Conservation (phyloP, 2,797 vertebrate genomes). For the Acipenser oxyrinchus region DNA sequence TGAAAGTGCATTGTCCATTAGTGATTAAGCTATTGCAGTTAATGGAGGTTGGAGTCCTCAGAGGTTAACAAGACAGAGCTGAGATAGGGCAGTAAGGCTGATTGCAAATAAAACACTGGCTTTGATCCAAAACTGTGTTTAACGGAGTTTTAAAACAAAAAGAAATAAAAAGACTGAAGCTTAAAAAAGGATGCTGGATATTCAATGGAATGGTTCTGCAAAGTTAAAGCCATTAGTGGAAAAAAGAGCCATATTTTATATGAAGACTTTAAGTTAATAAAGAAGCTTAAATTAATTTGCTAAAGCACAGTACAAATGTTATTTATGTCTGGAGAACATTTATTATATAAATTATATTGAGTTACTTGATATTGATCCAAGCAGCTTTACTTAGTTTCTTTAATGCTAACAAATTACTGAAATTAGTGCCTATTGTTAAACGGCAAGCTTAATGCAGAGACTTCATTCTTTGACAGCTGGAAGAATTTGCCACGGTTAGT, state of each 20-base stretch:
- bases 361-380: no score
- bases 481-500: no score
- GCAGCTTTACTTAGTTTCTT: no score
- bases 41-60: slow-evolving; percentile 43
- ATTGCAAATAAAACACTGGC: slow-evolving; percentile 13
- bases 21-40: slow-evolving; percentile 24
- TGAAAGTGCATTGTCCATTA: slow-evolving; percentile 33
- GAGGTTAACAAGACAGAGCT: slow-evolving; percentile 35
- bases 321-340: neutral
- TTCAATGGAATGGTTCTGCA: slow-evolving; percentile 28
- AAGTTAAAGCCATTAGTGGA: slow-evolving; percentile 13
- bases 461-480: no score
- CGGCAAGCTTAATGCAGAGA: no score
- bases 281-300: neutral
- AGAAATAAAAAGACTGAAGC: slow-evolving; percentile 15
- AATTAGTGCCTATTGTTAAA: no score
- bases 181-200: slow-evolving; percentile 20
- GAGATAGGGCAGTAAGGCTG: slow-evolving; percentile 34
- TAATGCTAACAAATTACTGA: no score
- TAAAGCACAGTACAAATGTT: neutral
- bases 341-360: no score
- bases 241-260: slow-evolving; percentile 23
- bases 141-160: slow-evolving; percentile 27
- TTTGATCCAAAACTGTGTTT: slow-evolving; percentile 27
- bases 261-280: no score